Percentiles rank a stretch among this genome's conserved stretches.
Conservation (phyloP, 2,888 invertebrate genomes). For the Oligia latruncula region DNA sequence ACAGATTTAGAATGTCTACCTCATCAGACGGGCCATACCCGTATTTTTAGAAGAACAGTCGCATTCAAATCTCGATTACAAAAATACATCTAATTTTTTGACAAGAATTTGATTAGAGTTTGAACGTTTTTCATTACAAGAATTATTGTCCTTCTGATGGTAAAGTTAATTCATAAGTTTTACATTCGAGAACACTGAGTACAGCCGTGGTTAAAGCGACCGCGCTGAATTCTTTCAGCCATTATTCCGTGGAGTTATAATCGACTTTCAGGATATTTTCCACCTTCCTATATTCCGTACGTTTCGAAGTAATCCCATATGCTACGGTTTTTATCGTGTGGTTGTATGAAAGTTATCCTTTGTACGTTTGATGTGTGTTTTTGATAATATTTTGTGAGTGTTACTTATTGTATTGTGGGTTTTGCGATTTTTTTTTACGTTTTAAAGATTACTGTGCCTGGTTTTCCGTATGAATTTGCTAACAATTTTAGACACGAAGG, state of each 20-base stretch:
- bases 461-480: neutral
- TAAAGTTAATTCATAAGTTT: neutral
- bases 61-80: neutral
- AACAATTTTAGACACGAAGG: neutral
- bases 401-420: neutral
- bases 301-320: slow-evolving; percentile 51
- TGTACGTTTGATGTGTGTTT: slow-evolving; percentile 51
- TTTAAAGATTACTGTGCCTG: neutral
- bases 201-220: slow-evolving; percentile 69
- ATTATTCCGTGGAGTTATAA: slow-evolving; percentile 85
- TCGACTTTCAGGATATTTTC: slow-evolving; percentile 82
- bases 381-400: slow-evolving; percentile 28
- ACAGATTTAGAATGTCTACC: neutral
- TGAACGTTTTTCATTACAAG: neutral
- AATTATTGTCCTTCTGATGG: neutral
- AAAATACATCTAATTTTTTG: neutral
- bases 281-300: slow-evolving; percentile 61
- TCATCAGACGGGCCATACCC: neutral
- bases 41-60: neutral
- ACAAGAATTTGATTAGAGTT: neutral
- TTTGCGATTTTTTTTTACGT: neutral
- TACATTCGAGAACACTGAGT: slow-evolving; percentile 70
- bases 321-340: slow-evolving; percentile 53
- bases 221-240: slow-evolving; percentile 83
- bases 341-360: slow-evolving; percentile 47